Percentiles rank a stretch among this genome's conserved stretches.
These are phyloP conservation scores for Trigoniulus corallinus DNA, from an alignment of 1,140 invertebrate genomes.

Conservation along the genomic window DNA sequence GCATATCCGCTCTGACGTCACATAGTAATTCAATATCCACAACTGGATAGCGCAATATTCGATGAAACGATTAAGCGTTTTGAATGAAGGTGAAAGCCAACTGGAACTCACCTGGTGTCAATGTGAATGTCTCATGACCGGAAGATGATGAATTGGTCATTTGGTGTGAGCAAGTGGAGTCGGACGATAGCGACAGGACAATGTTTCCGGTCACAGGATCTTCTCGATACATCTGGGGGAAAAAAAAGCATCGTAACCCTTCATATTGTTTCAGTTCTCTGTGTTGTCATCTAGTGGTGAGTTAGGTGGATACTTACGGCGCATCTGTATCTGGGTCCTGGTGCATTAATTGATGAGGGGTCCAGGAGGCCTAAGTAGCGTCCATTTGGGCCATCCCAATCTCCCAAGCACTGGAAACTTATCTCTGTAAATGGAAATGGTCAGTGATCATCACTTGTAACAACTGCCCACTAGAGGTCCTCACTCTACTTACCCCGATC, in stretches of 20 bases:
- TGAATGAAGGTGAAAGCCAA: too few relatives aligned
- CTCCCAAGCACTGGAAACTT: slow-evolving; percentile 46
- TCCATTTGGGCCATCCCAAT: slow-evolving; percentile 39
- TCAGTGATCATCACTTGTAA: background rate
- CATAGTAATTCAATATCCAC: too few relatives aligned
- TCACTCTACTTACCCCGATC: slow-evolving; percentile 32
- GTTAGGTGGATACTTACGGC: slow-evolving; percentile 37
- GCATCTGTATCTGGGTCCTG: slow-evolving; percentile 43
- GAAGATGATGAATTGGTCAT: slow-evolving; percentile 36
- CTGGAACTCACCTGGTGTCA: slow-evolving; percentile 26
- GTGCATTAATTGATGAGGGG: slow-evolving; percentile 21
- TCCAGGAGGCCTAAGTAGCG: slow-evolving; percentile 44
- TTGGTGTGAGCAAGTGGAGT: slow-evolving; percentile 43
- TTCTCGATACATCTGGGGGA: slow-evolving; percentile 39
- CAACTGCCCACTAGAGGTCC: too few relatives aligned
- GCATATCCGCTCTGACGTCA: too few relatives aligned
- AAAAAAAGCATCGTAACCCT: slow-evolving; percentile 11
- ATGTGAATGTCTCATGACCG: slow-evolving; percentile 40
- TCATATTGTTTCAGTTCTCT: slow-evolving; percentile 7
- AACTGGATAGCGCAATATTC: too few relatives aligned
- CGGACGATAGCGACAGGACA: slow-evolving; percentile 44
- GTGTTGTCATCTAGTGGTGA: too few relatives aligned
- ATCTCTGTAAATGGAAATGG: slow-evolving; percentile 31
- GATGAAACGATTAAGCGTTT: too few relatives aligned
- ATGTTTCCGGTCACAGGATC: slow-evolving; percentile 37